A percentile compares a stretch with the other conserved stretches of the same genome.
Evolutionary conservation across 2,113 vertebrate genomes (phyloP).

Genomic region (Kryptolebias marmoratus): DNA sequence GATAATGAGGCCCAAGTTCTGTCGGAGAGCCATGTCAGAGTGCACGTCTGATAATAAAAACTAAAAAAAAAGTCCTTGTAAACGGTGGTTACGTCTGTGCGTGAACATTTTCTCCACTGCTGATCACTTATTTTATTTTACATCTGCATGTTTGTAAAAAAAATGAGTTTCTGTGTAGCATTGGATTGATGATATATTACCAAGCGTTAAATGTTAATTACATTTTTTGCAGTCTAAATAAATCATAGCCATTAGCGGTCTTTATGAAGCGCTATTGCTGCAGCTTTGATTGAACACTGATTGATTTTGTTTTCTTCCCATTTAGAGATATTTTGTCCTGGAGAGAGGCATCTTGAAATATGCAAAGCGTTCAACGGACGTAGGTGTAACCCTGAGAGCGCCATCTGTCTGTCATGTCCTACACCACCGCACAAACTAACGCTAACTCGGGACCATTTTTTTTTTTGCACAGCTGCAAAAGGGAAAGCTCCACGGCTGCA

Average conservation of each 20-base stretch:
- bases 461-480: conserved; percentile 84
- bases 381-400: conserved; percentile 76
- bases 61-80: conserved; percentile 6
- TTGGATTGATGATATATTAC: no score
- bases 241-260: not conserved
- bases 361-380: conserved; percentile 87
- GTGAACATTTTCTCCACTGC: not conserved
- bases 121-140: conserved; percentile 14
- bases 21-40: conserved; percentile 3
- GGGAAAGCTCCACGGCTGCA: conserved; percentile 93
- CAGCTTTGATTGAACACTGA: conserved; percentile 12
- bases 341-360: conserved; percentile 96
- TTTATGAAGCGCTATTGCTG: not conserved
- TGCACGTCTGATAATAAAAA: conserved; percentile 16
- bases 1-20: not conserved
- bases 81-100: not conserved
- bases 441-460: not conserved
- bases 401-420: not conserved
- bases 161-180: no score
- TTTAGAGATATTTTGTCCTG: conserved; percentile 93
- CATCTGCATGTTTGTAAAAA: conserved; percentile 1
- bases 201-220: no score
- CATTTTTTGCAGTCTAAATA: no score
- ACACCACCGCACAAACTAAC: not conserved
- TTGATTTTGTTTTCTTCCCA: conserved; percentile 31